phyloP scores from a whole-genome alignment of 2,113 vertebrate genomes.

The Pluvianellus socialis region DNA sequence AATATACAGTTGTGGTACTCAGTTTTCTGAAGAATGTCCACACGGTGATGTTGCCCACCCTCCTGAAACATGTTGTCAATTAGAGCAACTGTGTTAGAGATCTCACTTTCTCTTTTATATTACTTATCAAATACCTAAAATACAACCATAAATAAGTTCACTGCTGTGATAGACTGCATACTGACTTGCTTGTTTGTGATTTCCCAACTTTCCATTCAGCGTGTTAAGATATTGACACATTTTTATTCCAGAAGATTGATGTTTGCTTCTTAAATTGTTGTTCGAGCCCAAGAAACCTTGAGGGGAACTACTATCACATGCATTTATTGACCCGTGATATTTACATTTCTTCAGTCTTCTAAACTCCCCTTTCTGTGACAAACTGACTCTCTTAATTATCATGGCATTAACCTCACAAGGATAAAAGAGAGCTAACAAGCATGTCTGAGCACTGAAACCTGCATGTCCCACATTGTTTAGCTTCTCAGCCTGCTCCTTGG shows the following conservation, averaged over 20 bases:
- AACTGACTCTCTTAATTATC: not conserved
- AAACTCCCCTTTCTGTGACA: not conserved
- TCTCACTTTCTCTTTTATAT: not conserved
- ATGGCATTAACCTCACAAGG: not conserved
- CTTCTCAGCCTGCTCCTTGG: not conserved
- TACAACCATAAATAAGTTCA: not conserved
- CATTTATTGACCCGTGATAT: not conserved
- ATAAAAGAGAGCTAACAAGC: not conserved
- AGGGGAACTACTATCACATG: not conserved
- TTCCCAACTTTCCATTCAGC: not conserved
- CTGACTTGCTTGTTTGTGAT: not conserved
- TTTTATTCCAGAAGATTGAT: not conserved
- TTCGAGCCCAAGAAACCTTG: not conserved
- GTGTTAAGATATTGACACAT: not conserved
- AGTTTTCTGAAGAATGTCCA: not conserved
- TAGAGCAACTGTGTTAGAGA: not conserved
- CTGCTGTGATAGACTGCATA: not conserved
- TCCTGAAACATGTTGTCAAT: not conserved
- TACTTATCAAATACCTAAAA: not conserved
- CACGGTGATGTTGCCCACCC: not conserved
- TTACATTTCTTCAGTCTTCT: not conserved
- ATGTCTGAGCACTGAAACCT: not conserved
- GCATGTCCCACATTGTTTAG: not conserved
- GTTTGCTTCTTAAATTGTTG: not conserved
- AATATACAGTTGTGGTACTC: not conserved